Conservation (phyloP, 2,797 vertebrate species). For the Selene dorsalis region DNA sequence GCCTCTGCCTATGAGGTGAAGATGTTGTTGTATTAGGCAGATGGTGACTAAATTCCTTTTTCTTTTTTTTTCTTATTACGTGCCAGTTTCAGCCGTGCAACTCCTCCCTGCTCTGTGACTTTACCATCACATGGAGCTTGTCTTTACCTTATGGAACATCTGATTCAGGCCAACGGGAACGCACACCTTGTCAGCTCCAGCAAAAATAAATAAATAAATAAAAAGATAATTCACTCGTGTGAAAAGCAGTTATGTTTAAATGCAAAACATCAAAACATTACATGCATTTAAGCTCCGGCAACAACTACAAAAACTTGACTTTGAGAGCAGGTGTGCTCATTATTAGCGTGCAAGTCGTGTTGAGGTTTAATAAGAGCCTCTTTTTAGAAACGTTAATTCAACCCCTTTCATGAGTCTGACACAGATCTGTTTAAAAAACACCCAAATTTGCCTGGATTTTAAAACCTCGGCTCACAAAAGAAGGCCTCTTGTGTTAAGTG, state of each 20-base stretch:
- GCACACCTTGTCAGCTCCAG: background rate
- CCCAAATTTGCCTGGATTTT: slow-evolving; percentile 16
- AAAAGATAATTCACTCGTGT: background rate
- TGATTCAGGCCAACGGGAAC: background rate
- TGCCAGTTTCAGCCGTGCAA: slow-evolving; percentile 8
- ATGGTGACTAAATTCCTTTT: slow-evolving; percentile 41
- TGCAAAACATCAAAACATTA: background rate
- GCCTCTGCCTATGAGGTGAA: slow-evolving; percentile 40
- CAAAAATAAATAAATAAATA: background rate
- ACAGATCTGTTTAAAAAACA: background rate
- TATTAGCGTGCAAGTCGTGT: background rate
- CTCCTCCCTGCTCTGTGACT: slow-evolving; percentile 18
- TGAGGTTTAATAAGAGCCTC: background rate
- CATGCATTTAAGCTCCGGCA: background rate
- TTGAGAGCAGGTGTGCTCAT: background rate
- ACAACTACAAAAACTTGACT: background rate
- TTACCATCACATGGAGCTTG: background rate
- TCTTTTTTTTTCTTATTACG: slow-evolving; percentile 24
- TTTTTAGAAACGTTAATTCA: background rate
- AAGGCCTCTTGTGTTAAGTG: slow-evolving; percentile 35
- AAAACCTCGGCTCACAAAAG: slow-evolving; percentile 31
- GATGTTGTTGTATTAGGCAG: slow-evolving; percentile 30
- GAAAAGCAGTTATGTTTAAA: background rate
- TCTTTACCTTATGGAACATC: background rate
- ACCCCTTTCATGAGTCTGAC: background rate